Percentiles rank a stretch among this genome's conserved stretches.
Conservation (phyloP, 2,888 invertebrate genomes). For the Tethea ocularis region DNA sequence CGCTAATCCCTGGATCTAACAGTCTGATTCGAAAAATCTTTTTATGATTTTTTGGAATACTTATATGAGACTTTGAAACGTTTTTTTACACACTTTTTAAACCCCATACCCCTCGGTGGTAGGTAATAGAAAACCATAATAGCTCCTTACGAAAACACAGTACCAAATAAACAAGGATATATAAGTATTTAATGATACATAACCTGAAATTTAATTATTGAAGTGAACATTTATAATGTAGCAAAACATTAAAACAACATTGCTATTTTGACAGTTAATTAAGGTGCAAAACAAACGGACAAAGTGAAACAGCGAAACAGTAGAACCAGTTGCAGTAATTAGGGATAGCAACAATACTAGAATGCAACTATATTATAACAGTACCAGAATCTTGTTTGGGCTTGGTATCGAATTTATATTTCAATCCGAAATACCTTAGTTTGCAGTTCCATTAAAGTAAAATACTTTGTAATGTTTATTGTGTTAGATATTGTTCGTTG, state of each 20-base stretch:
- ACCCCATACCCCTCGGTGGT: too few relatives aligned
- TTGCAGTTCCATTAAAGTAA: background rate
- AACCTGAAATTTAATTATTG: background rate
- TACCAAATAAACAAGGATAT: background rate
- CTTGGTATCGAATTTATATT: background rate
- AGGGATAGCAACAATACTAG: background rate
- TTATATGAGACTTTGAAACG: too few relatives aligned
- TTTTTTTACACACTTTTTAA: too few relatives aligned
- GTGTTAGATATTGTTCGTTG: background rate
- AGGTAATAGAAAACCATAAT: too few relatives aligned
- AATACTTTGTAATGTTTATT: background rate
- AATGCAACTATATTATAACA: background rate
- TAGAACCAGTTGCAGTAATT: constrained; percentile 1
- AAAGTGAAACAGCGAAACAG: constrained; percentile 12
- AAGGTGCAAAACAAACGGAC: constrained; percentile 19
- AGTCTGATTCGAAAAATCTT: too few relatives aligned
- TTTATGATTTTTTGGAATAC: too few relatives aligned
- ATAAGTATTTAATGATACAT: background rate
- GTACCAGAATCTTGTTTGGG: background rate
- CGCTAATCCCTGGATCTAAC: too few relatives aligned
- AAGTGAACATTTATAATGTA: background rate
- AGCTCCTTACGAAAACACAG: too few relatives aligned
- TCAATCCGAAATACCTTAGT: background rate
- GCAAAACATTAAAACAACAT: constrained; percentile 4
- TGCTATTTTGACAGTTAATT: constrained; percentile 31